Evolutionary conservation across 2,113 vertebrate genomes (phyloP), one percentile per base, ranked within the genome.

Genomic region (Sclerurus mexicanus): DNA sequence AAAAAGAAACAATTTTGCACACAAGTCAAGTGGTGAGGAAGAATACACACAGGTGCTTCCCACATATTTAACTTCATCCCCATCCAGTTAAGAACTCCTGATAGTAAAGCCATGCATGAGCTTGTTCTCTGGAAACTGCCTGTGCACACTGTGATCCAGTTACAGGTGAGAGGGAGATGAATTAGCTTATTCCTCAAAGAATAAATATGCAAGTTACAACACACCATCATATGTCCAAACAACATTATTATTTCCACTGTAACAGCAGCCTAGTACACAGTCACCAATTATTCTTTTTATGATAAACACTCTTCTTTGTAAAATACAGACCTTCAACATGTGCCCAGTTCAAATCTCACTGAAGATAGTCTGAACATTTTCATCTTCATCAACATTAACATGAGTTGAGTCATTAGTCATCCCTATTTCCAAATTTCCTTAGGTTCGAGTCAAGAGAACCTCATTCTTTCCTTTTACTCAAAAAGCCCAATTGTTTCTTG

Each of bases 331-430:
- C 80, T 95, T 94, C 37, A 89, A 60, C 24, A 87, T 1, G 58
- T 60, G 78, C 91, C 85, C 89, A 74, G 89, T 69, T 96, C 93
- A 96, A 96, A 85, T 93, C 58, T 31, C 91, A 93, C 28, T 94
- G 89, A 55, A 96, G 91, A 66, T 0, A 78, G 78, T 83, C 67
- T 91, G 62, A 94, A n/a, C 47, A 91, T 25, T 91, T 86, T 97
- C 73, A 92, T 94, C 89, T 95, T 95, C 89, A 95, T 69, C 60
- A 87, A 85, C 58, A 94, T 85, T 42, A 96, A 85, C 39, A 50
- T 44, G 79, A 94, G 77, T 22, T 64, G 60, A 88, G 44, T 87
- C 86, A 95, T 82, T 85, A 83, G 67, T 50, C 71, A 94, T 62
- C 78, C 85, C 91, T 93, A 96, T 25, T 87, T 91, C 37, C 91